Percentiles rank a stretch among this genome's conserved stretches.
These are phyloP conservation scores for Hepsetus odoe DNA, from an alignment of 2,113 vertebrate genomes.

Conservation along the genomic window DNA sequence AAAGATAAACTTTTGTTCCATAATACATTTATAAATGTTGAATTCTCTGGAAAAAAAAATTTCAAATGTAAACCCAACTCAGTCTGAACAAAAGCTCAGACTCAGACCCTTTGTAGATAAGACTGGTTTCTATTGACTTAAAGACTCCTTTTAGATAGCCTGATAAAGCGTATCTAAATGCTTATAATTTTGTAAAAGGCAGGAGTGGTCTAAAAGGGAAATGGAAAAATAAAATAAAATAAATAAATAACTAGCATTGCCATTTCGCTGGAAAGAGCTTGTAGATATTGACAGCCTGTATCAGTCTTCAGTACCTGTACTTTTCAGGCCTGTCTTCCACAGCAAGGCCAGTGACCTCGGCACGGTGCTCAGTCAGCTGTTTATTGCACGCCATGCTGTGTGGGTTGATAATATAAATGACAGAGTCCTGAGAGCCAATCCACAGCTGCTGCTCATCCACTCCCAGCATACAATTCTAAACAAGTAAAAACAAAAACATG, in stretches of 20 bases:
- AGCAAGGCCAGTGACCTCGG: conserved; percentile 81
- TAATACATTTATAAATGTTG: too few species aligned
- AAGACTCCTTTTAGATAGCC: not conserved
- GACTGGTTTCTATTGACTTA: not conserved
- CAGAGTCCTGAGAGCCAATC: conserved; percentile 90
- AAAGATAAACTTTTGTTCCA: too few species aligned
- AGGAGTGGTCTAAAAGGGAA: not conserved
- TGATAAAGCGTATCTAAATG: not conserved
- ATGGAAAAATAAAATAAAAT: not conserved
- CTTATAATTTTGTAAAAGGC: not conserved
- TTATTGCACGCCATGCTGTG: conserved; percentile 93
- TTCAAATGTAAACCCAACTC: too few species aligned
- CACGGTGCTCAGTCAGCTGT: conserved; percentile 90
- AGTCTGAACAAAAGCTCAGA: too few species aligned
- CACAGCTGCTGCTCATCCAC: conserved; percentile 90
- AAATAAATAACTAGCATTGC: not conserved
- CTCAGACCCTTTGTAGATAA: too few species aligned
- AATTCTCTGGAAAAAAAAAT: too few species aligned
- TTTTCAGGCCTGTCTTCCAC: conserved; percentile 67
- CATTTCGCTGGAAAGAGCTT: not conserved
- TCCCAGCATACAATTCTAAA: conserved; percentile 91
- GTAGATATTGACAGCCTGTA: not conserved
- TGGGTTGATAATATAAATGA: conserved; percentile 93
- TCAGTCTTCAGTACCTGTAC: conserved; percentile 74
- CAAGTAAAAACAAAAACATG: not conserved